Base-by-base conservation (phyloP, 2,797 vertebrate species). In the Lutjanus campechanus region DNA sequence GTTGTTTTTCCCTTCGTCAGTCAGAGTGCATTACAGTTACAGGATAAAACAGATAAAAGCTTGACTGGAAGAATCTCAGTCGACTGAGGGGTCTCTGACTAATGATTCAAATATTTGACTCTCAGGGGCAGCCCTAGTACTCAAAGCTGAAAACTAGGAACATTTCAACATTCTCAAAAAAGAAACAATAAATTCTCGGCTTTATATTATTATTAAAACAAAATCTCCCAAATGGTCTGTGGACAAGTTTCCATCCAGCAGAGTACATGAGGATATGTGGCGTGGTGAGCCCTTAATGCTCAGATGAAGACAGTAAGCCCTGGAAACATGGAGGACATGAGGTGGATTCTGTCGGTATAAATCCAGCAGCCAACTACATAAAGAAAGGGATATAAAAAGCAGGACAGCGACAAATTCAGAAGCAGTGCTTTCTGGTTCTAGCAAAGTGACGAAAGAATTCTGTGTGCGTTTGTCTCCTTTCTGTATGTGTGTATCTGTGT, bases 281-380 rank as follows among this genome's bases (percentile, higher is more conserved):
- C 46, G 25, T 58, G 46, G 67, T 84, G 84, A 92, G 82, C 73
- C 66, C 36, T 85, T 89, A 87, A 91, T 79, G 73, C 86, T 83
- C 58, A 81, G 73, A 85, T 82, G 78, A 90, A 88, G 82, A 83
- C 84, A 71, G 61, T 87, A 86, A 92, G 82, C 81, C 76, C 25
- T 64, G 70, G 51, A 88, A 88, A 90, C 83, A 85, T 78, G 73
- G 84, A 85, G 82, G 85, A 91, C 90, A 93, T 82, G 84, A 84
- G 84, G 83, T 83, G 84, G 86, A 91, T 85, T 91, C 69, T 87
- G 79, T 85, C 76, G 54, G 71, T 79, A 79, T 79, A 83, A 84
- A 88, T 87, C 85, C 89, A 83, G 76, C 84, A 88, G 73, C 77
- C 82, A 83, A 60, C 74, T 77, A 83, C 72, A 84, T 13, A 78